Conservation (phyloP, 2,888 invertebrate genomes). For the Orchesellides sinensis region DNA sequence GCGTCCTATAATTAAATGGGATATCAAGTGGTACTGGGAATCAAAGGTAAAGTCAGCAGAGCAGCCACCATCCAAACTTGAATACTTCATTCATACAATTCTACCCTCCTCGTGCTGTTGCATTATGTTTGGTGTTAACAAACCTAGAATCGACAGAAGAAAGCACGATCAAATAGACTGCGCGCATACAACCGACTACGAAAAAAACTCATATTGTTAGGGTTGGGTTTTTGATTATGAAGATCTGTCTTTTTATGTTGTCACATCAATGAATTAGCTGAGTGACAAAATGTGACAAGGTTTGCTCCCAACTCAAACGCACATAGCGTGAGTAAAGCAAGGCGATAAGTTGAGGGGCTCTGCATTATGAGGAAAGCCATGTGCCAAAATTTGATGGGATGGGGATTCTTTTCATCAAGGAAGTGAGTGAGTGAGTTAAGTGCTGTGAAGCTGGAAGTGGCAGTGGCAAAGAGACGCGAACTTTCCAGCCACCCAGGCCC, state of each 20-base stretch:
- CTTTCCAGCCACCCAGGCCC: constrained; percentile 59
- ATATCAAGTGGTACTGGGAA: background rate
- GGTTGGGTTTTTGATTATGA: constrained; percentile 63
- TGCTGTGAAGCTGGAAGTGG: constrained; percentile 55
- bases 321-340: constrained; percentile 44
- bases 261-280: constrained; percentile 67
- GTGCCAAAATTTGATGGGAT: constrained; percentile 67
- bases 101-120: too few species aligned
- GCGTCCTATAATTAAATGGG: constrained; percentile 14
- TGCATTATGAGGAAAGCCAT: constrained; percentile 55
- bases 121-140: background rate
- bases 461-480: constrained; percentile 30
- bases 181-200: too few species aligned
- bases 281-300: constrained; percentile 68
- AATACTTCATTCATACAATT: too few species aligned
- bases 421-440: constrained; percentile 40
- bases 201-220: background rate
- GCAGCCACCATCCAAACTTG: background rate
- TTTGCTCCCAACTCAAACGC: constrained; percentile 53
- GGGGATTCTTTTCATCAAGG: constrained; percentile 66
- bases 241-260: constrained; percentile 66
- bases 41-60: constrained; percentile 15
- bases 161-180: background rate
- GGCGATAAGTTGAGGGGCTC: constrained; percentile 53
- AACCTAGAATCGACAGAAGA: background rate